Percentiles rank a stretch among this genome's conserved stretches.
Conservation (phyloP, 2,888 invertebrate genomes). For the Calliphora vomitoria region DNA sequence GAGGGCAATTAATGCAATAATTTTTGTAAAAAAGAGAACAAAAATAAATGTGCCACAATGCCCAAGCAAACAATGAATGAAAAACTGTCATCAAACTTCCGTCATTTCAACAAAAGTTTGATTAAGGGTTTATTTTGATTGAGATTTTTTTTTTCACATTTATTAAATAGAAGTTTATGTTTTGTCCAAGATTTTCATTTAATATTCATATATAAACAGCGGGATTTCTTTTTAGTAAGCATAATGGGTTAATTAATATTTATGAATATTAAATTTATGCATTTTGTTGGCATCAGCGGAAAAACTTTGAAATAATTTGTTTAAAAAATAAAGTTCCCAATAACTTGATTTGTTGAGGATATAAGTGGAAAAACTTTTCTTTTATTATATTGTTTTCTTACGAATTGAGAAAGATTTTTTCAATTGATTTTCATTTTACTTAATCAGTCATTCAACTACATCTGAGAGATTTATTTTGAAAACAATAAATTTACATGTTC, state of each 20-base stretch:
- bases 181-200: constrained; percentile 12
- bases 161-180: neutral
- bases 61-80: constrained; percentile 27
- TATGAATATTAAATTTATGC: neutral
- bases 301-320: neutral
- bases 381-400: too few species aligned
- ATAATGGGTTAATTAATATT: constrained; percentile 28
- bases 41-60: constrained; percentile 14
- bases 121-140: constrained; percentile 36
- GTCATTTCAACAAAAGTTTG: constrained; percentile 39
- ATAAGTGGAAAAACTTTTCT: too few species aligned
- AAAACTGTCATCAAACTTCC: constrained; percentile 62
- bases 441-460: too few species aligned
- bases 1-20: constrained; percentile 66
- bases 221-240: neutral
- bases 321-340: too few species aligned
- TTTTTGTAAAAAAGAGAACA: constrained; percentile 4
- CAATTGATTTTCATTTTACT: too few species aligned
- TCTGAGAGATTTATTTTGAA: too few species aligned
- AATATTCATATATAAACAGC: neutral
- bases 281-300: neutral
- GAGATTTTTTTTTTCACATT: constrained; percentile 15
- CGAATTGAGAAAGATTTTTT: too few species aligned
- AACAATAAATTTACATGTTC: too few species aligned
- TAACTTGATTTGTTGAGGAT: too few species aligned